These are phyloP conservation scores for Urocynchramus pylzowi DNA, from an alignment of 2,113 vertebrate genomes.

Conservation along the genomic window DNA sequence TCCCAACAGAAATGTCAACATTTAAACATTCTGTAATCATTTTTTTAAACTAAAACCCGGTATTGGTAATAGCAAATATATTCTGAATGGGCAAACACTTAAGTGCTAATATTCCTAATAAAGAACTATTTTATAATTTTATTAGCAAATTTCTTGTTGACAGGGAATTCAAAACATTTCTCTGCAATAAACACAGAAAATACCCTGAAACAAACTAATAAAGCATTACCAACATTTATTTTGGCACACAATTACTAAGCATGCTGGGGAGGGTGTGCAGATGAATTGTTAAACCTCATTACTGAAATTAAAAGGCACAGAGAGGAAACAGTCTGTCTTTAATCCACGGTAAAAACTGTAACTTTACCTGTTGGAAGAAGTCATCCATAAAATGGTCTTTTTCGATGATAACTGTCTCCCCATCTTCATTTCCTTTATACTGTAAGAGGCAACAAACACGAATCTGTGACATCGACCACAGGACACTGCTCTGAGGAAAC, in stretches of 20 bases:
- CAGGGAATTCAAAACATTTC: neutral
- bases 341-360: neutral
- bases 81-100: neutral
- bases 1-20: neutral
- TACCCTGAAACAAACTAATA: neutral
- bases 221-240: neutral
- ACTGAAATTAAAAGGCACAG: neutral
- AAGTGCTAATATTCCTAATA: neutral
- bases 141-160: neutral
- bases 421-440: constrained; percentile 78
- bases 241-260: neutral
- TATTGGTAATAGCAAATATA: neutral
- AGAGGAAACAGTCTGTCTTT: neutral
- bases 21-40: neutral
- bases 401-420: constrained; percentile 80
- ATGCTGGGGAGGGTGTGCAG: rapidly evolving
- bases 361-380: constrained; percentile 89
- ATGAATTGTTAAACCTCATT: neutral
- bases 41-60: rapidly evolving
- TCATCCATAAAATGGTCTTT: constrained; percentile 90
- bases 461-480: neutral
- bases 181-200: neutral
- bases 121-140: neutral
- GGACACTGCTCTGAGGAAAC: neutral
- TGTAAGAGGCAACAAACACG: constrained; percentile 15